These are phyloP conservation scores for Vesta saturnalis DNA, from an alignment of 2,888 invertebrate species.

Conservation along the genomic window DNA sequence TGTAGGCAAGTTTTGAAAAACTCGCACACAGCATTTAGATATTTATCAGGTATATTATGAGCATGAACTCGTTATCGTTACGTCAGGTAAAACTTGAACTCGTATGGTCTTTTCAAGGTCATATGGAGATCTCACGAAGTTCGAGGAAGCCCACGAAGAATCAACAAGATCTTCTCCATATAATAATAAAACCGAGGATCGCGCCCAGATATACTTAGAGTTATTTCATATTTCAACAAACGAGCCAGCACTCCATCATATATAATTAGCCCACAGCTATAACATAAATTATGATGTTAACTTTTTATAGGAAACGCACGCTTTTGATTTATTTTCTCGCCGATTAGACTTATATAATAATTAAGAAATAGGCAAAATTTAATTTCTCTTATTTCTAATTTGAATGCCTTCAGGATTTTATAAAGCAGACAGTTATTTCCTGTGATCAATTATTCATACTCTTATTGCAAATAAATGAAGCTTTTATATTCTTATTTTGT, in stretches of 20 bases:
- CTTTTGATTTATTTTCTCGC: constrained; percentile 55
- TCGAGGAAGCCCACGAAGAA: constrained; percentile 38
- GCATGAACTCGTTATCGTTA: constrained; percentile 45
- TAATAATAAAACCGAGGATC: constrained; percentile 58
- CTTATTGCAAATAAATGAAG: background rate
- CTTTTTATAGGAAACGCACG: constrained; percentile 60
- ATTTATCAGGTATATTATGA: constrained; percentile 41
- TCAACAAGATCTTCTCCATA: constrained; percentile 43
- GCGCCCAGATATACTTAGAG: constrained; percentile 54
- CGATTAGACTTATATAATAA: constrained; percentile 26
- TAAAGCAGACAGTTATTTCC: background rate
- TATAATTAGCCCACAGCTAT: constrained; percentile 61
- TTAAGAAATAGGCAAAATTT: constrained; percentile 22
- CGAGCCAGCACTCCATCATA: constrained; percentile 59
- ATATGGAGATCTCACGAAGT: constrained; percentile 48
- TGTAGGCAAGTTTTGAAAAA: constrained; percentile 27
- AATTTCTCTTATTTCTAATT: constrained; percentile 17
- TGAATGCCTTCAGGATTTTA: background rate
- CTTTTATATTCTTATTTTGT: background rate
- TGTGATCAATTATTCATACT: background rate
- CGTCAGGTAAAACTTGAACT: constrained; percentile 45
- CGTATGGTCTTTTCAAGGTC: constrained; percentile 44
- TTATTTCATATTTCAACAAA: constrained; percentile 62
- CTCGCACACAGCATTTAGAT: constrained; percentile 39
- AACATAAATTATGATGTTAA: constrained; percentile 62